A percentile compares a stretch with the other conserved stretches of the same genome.
Conservation (phyloP, 2,113 vertebrate genomes). For the Lophochroa leadbeateri region DNA sequence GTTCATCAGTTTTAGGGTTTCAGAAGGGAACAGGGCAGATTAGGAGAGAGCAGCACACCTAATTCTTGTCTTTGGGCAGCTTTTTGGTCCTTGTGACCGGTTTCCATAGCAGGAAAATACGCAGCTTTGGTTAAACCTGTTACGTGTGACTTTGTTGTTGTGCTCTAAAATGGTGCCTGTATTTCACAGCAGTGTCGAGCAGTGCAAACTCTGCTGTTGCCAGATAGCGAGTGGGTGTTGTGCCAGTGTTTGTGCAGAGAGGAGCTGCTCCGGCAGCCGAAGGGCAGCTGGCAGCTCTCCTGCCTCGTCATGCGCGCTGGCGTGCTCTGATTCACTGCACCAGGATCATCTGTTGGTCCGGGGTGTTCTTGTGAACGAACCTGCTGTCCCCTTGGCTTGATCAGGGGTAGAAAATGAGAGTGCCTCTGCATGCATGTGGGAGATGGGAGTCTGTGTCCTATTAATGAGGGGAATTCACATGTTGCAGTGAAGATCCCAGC, state of each 20-base stretch:
- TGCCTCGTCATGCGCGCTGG: not conserved
- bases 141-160: conserved; percentile 8
- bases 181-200: not conserved
- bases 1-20: conserved; percentile 19
- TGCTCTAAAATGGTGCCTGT: not conserved
- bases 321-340: not conserved
- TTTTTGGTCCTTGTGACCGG: conserved; percentile 38
- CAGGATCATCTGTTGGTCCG: not conserved
- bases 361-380: not conserved
- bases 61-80: not conserved
- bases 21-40: conserved; percentile 34
- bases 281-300: conserved; percentile 27
- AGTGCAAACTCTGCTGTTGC: not conserved
- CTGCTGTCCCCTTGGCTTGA: not conserved
- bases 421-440: not conserved
- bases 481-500: not conserved
- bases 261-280: not conserved
- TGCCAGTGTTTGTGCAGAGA: not conserved
- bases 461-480: accelerated
- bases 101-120: conserved; percentile 50
- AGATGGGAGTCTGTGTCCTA: not conserved
- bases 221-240: not conserved
- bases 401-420: not conserved
- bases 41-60: not conserved
- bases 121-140: conserved; percentile 44